Evolutionary conservation across 2,888 invertebrate genomes (phyloP).

Genomic region (Poecilobothrus nobilitatus): DNA sequence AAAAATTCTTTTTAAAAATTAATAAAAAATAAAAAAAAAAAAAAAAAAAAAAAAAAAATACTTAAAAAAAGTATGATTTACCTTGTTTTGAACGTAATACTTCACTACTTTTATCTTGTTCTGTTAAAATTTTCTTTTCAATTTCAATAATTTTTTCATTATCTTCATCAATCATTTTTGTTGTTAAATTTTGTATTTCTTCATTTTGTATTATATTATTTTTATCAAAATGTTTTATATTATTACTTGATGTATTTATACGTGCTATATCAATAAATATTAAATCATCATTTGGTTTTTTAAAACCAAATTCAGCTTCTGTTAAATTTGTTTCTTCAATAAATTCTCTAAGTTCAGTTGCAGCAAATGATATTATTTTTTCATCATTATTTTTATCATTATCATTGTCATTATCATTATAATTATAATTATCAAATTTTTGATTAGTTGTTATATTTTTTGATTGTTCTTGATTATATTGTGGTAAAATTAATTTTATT

Average conservation of each 20-base stretch:
- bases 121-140: not conserved
- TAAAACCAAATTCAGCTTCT: not conserved
- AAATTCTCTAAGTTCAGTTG: not conserved
- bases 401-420: too few relatives aligned
- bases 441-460: too few relatives aligned
- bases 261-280: not conserved
- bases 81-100: not conserved
- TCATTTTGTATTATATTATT: not conserved
- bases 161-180: not conserved
- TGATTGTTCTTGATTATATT: too few relatives aligned
- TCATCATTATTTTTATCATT: not conserved
- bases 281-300: not conserved
- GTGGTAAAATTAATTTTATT: too few relatives aligned
- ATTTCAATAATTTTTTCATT: not conserved
- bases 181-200: slow-evolving; percentile 6
- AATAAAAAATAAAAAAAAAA: too few relatives aligned
- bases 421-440: too few relatives aligned
- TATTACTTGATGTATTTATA: not conserved
- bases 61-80: too few relatives aligned
- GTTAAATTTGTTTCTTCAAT: not conserved
- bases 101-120: not conserved
- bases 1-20: too few relatives aligned
- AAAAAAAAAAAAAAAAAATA: too few relatives aligned
- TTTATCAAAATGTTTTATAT: not conserved
- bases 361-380: not conserved